Evolutionary conservation across 2,888 invertebrate species (phyloP), one percentile per base, ranked within the genome.

Genomic region (Pseudococcus longispinus): DNA sequence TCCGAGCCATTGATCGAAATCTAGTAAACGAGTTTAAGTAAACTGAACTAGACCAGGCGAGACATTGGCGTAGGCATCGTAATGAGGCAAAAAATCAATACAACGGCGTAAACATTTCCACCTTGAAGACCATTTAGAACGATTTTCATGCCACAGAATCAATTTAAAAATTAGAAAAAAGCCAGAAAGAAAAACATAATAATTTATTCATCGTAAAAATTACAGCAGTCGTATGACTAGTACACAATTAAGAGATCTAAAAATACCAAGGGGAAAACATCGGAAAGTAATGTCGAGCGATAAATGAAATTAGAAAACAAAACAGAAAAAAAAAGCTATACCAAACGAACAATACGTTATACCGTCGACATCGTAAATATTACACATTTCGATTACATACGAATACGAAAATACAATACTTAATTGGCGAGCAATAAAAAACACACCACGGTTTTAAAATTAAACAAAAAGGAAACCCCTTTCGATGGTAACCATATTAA

Each of bases 141-240:
- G 77, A 37, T 42, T 80, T 80, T 80, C 77, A 42, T 80, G 18
- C 20, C 20, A 11, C n/a, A 80, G 42, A 80, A 80, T 80, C 32
- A 80, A 80, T 80, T 80, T 20, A 20, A 42, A 42, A 80, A 42
- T 23, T 6, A 23, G 46, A 44, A 83, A 44, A 82, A 42, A n/a
- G 23, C 11, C 20, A 42, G 23, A 46, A 83, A 46, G 29, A 84
- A 84, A 84, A 84, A 84, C 46, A 65, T 55, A 84, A 84, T 84
- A 55, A 60, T 84, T 55, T 84, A 84, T 84, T 84, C 37, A 37
- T 84, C 55, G 65, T 84, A 86, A 86, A 80, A 86, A 85, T n/a
- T 86, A 86, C 86, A 86, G 86, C 86, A 86, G 86, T 86, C 86
- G 80, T 80, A 86, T 86, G 86, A 86, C 86, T 86, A 86, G 86